phyloP scores from a whole-genome alignment of 2,113 vertebrate genomes.

The Mirounga angustirostris region DNA sequence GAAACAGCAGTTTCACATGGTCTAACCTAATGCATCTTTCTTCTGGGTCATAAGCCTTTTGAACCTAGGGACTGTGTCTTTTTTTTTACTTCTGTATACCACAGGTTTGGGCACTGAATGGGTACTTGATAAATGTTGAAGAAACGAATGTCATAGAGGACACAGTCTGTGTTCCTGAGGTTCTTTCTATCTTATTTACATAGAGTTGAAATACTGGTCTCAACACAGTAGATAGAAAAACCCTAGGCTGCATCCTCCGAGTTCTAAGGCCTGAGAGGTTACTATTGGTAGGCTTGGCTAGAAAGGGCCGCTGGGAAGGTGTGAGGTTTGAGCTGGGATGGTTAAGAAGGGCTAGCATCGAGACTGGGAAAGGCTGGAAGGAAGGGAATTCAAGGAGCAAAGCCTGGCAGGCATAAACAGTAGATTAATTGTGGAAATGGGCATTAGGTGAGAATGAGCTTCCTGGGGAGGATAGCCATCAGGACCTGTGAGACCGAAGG shows the following conservation, averaged over 20 bases:
- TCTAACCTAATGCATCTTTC: not conserved
- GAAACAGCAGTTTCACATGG: not conserved
- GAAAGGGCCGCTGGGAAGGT: not conserved
- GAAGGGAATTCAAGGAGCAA: not conserved
- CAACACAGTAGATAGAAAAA: not conserved
- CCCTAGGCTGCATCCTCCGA: not conserved
- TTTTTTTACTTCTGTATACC: not conserved
- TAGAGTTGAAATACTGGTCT: not conserved
- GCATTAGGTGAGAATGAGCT: not conserved
- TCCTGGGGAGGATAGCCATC: not conserved
- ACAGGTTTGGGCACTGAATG: not conserved
- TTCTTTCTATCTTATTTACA: not conserved
- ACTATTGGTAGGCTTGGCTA: not conserved
- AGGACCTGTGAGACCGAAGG: not conserved
- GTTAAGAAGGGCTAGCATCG: not conserved
- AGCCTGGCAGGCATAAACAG: not conserved
- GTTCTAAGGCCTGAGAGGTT: not conserved
- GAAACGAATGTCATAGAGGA: not conserved
- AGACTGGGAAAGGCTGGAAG: not conserved
- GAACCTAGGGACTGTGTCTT: not conserved
- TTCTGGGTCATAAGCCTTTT: not conserved
- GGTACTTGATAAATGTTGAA: not conserved
- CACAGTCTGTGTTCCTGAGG: not conserved
- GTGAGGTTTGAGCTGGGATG: not conserved
- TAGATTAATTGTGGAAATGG: not conserved